Conservation (phyloP, 2,113 vertebrate genomes). For the Odontophorus gujanensis region DNA sequence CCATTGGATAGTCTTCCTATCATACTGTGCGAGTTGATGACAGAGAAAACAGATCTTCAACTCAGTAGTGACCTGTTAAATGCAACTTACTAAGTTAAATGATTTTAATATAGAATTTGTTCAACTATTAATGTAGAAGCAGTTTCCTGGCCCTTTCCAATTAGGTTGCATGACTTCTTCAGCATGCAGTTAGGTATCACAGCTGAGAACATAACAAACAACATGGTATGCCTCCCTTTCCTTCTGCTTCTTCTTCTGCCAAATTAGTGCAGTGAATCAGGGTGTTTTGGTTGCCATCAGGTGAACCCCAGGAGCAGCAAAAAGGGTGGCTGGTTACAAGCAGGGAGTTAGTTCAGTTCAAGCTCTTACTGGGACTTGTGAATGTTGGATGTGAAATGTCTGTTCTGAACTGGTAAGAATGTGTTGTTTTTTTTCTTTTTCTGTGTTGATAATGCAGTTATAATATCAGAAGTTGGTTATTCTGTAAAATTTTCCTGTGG, state of each 20-base stretch:
- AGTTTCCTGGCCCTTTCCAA: not conserved
- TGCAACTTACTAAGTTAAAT: not conserved
- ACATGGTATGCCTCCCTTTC: fast-evolving
- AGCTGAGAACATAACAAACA: not conserved
- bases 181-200: not conserved
- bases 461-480: not conserved
- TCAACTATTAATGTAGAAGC: not conserved
- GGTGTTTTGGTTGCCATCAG: not conserved
- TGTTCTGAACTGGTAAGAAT: fast-evolving
- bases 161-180: not conserved
- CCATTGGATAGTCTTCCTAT: not conserved
- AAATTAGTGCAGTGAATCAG: not conserved
- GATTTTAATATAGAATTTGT: not conserved
- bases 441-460: not conserved
- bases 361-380: fast-evolving
- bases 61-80: not conserved
- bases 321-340: not conserved
- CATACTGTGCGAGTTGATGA: not conserved
- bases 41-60: not conserved
- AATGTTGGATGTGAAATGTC: not conserved
- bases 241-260: not conserved
- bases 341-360: fast-evolving
- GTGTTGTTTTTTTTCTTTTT: not conserved
- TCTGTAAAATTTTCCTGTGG: not conserved
- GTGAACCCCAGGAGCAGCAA: not conserved